A percentile compares a stretch with the other conserved stretches of the same genome.
Conservation (phyloP, 2,113 vertebrate species). For the Leucoraja erinaceus region DNA sequence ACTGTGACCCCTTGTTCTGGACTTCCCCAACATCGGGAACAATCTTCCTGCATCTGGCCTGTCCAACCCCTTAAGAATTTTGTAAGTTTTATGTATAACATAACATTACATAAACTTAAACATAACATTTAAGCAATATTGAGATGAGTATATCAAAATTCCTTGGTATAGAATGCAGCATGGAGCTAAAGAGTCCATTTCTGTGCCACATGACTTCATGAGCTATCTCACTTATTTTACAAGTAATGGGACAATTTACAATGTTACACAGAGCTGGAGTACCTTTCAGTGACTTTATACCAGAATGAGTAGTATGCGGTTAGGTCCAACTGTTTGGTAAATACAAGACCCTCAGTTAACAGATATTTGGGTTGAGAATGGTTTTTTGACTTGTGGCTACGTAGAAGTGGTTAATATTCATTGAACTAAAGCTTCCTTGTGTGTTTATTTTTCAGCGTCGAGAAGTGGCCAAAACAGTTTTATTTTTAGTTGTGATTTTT, state of each 20-base stretch:
- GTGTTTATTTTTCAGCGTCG: slow-evolving; percentile 66
- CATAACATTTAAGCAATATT: no score
- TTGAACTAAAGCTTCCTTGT: slow-evolving; percentile 9
- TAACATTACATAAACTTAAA: no score
- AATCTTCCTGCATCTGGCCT: no score
- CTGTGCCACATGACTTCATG: no score
- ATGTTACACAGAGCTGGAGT: neutral
- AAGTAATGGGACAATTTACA: neutral
- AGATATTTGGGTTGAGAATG: neutral
- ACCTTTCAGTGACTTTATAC: neutral
- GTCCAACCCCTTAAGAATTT: no score
- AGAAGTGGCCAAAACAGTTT: slow-evolving; percentile 94
- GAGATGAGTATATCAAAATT: no score
- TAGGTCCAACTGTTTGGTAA: neutral
- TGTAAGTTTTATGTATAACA: no score
- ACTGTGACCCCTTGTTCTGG: no score
- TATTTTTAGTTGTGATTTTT: slow-evolving; percentile 93
- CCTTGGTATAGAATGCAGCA: no score
- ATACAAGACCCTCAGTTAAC: neutral
- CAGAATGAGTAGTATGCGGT: neutral
- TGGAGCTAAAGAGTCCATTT: no score
- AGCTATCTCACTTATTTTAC: neutral
- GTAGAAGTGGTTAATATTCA: neutral
- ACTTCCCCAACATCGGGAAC: no score
- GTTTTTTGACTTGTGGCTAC: neutral